Percentiles rank a stretch among this genome's conserved stretches.
phyloP scores from a whole-genome alignment of 2,113 vertebrate species.

The Alexandromys fortis region DNA sequence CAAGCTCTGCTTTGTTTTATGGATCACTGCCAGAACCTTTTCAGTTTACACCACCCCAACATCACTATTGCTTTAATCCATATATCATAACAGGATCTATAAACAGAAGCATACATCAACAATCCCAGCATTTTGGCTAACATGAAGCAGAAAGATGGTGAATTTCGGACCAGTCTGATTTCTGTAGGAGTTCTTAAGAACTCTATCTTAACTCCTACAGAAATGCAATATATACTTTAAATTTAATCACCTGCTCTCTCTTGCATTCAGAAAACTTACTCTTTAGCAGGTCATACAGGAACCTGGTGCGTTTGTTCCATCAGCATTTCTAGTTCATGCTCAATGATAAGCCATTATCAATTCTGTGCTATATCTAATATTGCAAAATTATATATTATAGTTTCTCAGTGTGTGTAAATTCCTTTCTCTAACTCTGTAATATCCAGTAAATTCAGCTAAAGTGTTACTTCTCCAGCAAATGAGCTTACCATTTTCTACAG shows the following conservation, averaged over 20 bases:
- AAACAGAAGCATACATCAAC: neutral
- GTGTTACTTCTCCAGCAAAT: neutral
- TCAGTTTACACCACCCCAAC: neutral
- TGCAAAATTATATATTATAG: neutral
- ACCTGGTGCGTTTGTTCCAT: neutral
- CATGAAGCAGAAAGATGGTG: neutral
- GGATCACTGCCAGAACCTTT: neutral
- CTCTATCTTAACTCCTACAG: no score
- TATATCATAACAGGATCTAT: neutral
- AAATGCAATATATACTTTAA: neutral
- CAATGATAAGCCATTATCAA: neutral
- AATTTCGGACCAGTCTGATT: neutral
- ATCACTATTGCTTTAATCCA: conserved; percentile 3
- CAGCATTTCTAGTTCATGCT: conserved; percentile 14
- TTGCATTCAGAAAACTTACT: neutral
- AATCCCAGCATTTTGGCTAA: neutral
- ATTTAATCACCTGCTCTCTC: conserved; percentile 1
- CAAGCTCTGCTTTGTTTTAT: conserved; percentile 29
- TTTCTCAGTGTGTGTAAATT: neutral
- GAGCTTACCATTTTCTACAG: neutral
- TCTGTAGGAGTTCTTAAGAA: neutral
- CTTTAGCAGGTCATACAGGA: neutral
- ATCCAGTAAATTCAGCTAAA: neutral
- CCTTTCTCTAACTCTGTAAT: neutral
- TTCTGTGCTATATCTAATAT: neutral